phyloP scores from a whole-genome alignment of 2,888 invertebrate species.

The Melieria crassipennis region DNA sequence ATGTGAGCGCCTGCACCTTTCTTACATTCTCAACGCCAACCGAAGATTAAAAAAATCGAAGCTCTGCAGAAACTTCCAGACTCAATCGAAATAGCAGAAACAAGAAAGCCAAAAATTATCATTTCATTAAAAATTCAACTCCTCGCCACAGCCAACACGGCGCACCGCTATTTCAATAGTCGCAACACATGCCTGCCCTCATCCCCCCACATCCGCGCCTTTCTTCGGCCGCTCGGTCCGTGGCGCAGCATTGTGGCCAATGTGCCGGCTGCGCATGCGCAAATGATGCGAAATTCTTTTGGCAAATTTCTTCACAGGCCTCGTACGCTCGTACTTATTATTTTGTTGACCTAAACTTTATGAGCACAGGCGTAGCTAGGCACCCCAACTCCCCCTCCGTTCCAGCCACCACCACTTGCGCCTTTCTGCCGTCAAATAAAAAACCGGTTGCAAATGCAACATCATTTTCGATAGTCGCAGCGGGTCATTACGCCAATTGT shows the following conservation, averaged over 20 bases:
- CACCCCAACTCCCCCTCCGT: not conserved
- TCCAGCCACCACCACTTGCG: slow-evolving; percentile 2
- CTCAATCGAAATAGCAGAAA: not conserved
- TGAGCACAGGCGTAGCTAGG: slow-evolving; percentile 16
- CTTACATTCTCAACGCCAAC: not conserved
- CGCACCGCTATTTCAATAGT: not conserved
- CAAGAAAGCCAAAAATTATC: slow-evolving; percentile 20
- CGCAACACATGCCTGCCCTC: not conserved
- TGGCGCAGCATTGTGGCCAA: not conserved
- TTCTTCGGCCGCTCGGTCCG: not conserved
- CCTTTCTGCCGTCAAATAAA: slow-evolving; percentile 11
- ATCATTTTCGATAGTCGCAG: slow-evolving; percentile 51
- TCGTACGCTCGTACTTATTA: slow-evolving; percentile 19
- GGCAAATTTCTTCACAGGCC: not conserved
- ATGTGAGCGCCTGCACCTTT: slow-evolving; percentile 17
- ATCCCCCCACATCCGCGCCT: too few species aligned
- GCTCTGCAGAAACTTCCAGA: too few species aligned
- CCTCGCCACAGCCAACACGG: not conserved
- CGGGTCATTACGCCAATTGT: slow-evolving; percentile 58
- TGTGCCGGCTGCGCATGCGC: not conserved
- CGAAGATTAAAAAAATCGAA: not conserved
- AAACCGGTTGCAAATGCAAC: slow-evolving; percentile 40
- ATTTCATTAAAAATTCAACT: slow-evolving; percentile 32
- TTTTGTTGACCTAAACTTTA: slow-evolving; percentile 32
- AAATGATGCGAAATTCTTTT: slow-evolving; percentile 24